phyloP scores from a whole-genome alignment of 92 coral and sea anemone species.

The Epizoanthus illoricatus region DNA sequence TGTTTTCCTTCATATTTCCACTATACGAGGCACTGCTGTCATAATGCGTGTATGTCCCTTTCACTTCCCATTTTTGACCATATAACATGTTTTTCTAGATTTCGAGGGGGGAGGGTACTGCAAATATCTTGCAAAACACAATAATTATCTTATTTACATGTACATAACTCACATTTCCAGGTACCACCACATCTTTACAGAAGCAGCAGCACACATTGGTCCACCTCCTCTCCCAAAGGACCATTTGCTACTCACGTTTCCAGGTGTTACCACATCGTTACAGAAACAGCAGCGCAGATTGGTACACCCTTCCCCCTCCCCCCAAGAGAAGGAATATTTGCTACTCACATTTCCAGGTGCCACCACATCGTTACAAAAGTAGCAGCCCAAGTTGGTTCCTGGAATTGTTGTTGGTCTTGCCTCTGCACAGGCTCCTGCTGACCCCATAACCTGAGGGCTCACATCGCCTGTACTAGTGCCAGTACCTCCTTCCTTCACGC shows the following conservation, averaged over 20 bases:
- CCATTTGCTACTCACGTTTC: constrained; percentile 47
- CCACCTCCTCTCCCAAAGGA: background rate
- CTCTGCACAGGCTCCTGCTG: no score
- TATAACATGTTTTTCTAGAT: no score
- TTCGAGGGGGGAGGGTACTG: no score
- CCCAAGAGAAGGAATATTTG: background rate
- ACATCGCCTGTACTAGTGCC: constrained; percentile 20
- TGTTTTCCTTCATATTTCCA: no score
- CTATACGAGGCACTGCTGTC: no score
- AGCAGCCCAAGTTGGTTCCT: constrained; percentile 84
- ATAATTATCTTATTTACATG: no score
- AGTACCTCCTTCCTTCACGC: constrained; percentile 50
- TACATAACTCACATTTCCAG: no score
- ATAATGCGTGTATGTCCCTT: no score
- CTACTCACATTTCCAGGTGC: constrained; percentile 88
- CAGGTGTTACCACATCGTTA: background rate
- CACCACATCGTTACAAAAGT: constrained; percentile 91
- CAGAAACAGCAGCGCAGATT: background rate
- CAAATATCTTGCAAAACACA: no score
- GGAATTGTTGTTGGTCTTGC: constrained; percentile 58
- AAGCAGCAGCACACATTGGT: background rate
- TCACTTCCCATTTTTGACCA: no score
- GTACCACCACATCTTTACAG: background rate
- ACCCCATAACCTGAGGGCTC: constrained; percentile 37
- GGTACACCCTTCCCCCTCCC: no score